phyloP scores from a whole-genome alignment of 1,140 invertebrate species.

The Drosophila varians region DNA sequence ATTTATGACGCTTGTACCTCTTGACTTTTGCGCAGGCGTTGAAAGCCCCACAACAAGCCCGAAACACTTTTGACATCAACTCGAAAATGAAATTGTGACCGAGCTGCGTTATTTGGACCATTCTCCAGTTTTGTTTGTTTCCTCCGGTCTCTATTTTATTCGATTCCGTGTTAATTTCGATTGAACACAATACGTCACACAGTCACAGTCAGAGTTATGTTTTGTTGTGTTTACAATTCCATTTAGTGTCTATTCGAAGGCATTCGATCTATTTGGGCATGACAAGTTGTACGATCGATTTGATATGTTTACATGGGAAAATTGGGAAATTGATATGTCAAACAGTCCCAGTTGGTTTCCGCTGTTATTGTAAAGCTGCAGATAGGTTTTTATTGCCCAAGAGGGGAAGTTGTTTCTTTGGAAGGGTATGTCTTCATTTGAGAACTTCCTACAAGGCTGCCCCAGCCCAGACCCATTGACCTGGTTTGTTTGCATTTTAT shows the following conservation, averaged over 20 bases:
- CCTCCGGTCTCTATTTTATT: conserved; percentile 48
- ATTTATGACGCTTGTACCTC: conserved; percentile 71
- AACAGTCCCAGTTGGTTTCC: conserved; percentile 29
- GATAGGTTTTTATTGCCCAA: conserved; percentile 24
- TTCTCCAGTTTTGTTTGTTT: conserved; percentile 17
- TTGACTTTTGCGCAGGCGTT: conserved; percentile 80
- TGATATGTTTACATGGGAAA: conserved; percentile 65
- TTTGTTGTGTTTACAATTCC: conserved; percentile 72
- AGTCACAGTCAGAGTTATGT: conserved; percentile 28
- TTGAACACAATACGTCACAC: conserved; percentile 71
- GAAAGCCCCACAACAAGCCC: conserved; percentile 67
- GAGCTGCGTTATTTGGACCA: conserved; percentile 33
- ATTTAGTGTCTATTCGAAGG: conserved; percentile 65
- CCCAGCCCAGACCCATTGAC: conserved; percentile 26
- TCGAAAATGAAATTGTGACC: conserved; percentile 66
- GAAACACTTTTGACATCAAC: conserved; percentile 36
- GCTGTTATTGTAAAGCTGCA: conserved; percentile 14
- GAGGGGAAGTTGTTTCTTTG: conserved; percentile 32
- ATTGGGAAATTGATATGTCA: conserved; percentile 75
- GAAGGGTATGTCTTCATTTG: conserved; percentile 36
- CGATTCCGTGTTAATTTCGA: conserved; percentile 74
- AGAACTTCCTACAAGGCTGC: conserved; percentile 29
- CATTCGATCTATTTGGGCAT: conserved; percentile 68
- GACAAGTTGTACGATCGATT: conserved; percentile 77
- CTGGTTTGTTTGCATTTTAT: conserved; percentile 30